Base-by-base conservation (phyloP, 2,113 vertebrate species). In the Ascaphus truei region DNA sequence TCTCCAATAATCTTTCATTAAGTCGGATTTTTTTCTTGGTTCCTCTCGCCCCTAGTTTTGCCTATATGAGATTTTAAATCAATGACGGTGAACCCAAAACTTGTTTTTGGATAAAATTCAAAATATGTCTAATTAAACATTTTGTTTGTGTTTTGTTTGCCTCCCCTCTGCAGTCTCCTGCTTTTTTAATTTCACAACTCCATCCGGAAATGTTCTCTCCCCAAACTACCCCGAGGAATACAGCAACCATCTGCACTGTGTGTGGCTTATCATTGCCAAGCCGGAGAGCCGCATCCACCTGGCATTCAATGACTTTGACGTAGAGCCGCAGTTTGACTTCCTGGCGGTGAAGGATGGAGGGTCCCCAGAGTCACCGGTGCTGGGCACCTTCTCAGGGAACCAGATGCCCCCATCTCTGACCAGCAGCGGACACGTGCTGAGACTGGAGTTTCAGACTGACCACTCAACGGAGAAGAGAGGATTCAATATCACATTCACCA, bases 181-280 rank as follows among this genome's bases (percentile, higher is more conserved):
- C 81, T 98, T 99, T 84, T 99, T 99, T 90, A 99, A 99, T 86
- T 99, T 98, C 80, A 99, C 97, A 75, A 96, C 92, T 71, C 94
- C 96, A 0, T 94, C 95, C 1, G 97, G 97, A 26, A 88, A 90
- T 5, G 91, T 99, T 74, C 88, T 99, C 63, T 98, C 96, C 0
- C 97, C 96, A 1, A 98, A 98, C 85, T 99, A 99, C 83, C 97
- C 97, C 0, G 95, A 98, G 61, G 96, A 98, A 78, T 99, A 99
- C 0, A 93, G 97, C 1, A 98, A 97, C 90, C 95, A 97, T 81
- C 90, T 99, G 82, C 96, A 99, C 86, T 99, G 97, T 0, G 95
- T 98, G 72, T 99, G 97, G 97, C 86, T 99, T 13, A 98, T 99
- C 84, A 94, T 99, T 61, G 89, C 95, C 62, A 95, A 91, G 52